Evolutionary conservation across 2,888 invertebrate genomes (phyloP).

Genomic region (Agrotis ipsilon): DNA sequence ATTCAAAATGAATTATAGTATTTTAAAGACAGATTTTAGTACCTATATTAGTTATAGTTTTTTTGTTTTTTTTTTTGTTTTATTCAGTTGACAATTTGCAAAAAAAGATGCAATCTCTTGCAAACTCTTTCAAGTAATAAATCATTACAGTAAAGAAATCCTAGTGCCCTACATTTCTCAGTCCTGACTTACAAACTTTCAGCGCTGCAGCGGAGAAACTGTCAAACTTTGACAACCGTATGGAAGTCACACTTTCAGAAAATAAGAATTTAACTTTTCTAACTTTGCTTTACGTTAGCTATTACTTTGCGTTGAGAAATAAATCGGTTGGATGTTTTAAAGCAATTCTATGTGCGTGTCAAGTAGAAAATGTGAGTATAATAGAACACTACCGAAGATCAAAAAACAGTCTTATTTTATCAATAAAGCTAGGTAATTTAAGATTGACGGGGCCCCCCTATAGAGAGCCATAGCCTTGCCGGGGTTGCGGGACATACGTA

Average conservation of each 20-base stretch:
- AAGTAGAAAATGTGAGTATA: background rate
- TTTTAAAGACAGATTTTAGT: too few species aligned
- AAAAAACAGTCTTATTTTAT: too few species aligned
- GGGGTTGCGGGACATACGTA: too few species aligned
- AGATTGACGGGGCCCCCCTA: too few species aligned
- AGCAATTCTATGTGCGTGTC: background rate
- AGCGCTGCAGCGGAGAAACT: constrained; percentile 23
- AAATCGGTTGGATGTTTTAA: background rate
- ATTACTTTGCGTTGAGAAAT: background rate
- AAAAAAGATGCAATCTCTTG: too few species aligned
- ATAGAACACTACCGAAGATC: background rate
- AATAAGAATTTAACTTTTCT: constrained; percentile 26
- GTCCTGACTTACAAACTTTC: constrained; percentile 40
- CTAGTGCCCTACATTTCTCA: background rate
- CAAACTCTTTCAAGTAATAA: constrained; percentile 17
- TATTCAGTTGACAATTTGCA: too few species aligned
- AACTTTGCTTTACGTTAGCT: background rate
- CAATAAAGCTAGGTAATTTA: too few species aligned
- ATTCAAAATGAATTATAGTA: too few species aligned
- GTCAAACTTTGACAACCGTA: constrained; percentile 61
- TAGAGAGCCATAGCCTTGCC: too few species aligned
- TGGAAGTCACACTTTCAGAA: constrained; percentile 32
- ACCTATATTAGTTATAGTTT: too few species aligned
- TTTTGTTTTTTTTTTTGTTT: background rate
- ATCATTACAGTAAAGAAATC: constrained; percentile 20